These are phyloP conservation scores for Rhabdomys pumilio DNA, from an alignment of 2,797 vertebrate species.

Conservation along the genomic window DNA sequence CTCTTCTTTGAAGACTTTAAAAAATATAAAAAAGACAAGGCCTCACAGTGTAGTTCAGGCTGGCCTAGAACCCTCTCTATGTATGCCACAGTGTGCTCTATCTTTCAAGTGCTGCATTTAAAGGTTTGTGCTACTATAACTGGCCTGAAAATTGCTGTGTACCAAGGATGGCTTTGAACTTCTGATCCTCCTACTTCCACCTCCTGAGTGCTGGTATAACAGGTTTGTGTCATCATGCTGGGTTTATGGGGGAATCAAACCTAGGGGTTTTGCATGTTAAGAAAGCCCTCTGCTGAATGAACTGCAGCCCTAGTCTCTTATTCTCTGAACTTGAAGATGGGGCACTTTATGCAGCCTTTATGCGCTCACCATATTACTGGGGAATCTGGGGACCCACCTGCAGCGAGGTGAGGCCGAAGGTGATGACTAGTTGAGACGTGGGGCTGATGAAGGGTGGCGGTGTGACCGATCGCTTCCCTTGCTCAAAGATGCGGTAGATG, in stretches of 20 bases:
- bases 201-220: neutral
- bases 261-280: neutral
- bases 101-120: neutral
- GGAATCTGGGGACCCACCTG: conserved; percentile 88
- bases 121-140: neutral
- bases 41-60: neutral
- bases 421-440: conserved; percentile 94
- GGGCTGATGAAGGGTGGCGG: conserved; percentile 97
- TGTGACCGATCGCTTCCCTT: conserved; percentile 94
- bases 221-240: neutral
- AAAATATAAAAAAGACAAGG: no score
- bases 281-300: neutral
- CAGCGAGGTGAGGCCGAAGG: conserved; percentile 93
- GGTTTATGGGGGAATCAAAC: neutral
- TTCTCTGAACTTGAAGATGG: neutral
- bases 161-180: neutral
- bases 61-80: neutral
- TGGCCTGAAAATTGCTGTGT: neutral
- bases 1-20: neutral
- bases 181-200: neutral
- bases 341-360: no score
- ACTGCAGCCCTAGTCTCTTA: neutral
- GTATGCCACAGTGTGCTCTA: neutral
- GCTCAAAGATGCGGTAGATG: conserved; percentile 96
- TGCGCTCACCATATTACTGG: fast-evolving